Evolutionary conservation across 2,113 vertebrate genomes (phyloP), one percentile per base, ranked within the genome.

Genomic region (Raja brachyura): DNA sequence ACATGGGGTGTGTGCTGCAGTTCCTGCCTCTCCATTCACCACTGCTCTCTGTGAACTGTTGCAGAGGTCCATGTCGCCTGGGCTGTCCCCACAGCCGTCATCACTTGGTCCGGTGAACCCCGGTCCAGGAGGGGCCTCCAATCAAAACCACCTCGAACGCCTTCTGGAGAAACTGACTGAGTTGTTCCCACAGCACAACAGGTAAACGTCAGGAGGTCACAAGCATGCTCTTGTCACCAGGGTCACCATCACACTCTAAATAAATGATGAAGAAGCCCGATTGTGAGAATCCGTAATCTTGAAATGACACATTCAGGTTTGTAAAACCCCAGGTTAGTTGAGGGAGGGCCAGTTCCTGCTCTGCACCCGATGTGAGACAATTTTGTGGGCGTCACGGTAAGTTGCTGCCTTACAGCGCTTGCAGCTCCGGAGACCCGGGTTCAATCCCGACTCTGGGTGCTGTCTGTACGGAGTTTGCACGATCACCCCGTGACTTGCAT

Each of bases 161-260:
- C 88, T 92, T 68, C 31, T 92, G 9, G 88, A 92, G 66, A 68
- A 33, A 92, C 16, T 92, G 66, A 70, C 66, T 48, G 88, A 92
- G 66, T 48, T 92, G 33, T 92, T 92, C 88, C 88, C 88, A 48
- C 66, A 73, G 25, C 88, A 92, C 25, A 92, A 92, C 66, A 92
- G 88, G 88, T 92, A 48, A 92, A 33, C 4, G 4, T 14, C 16
- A 9, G 18, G 63, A 48, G n/a, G 0, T 5, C 6, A 5, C 14
- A 39, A 14, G 28, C 11, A 14, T 0, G 25, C 8, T 66, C 63
- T 66, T 66, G 63, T 8, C 7, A 14, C 13, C 1, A 66, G 63
- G 63, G 63, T 0, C 63, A 66, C 63, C 63, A 14, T 66, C 63
- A 66, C 63, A 66, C 7, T 66, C 8, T 0, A 0, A 66, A 1